Conservation (phyloP, 30 jellyfish, hydroid and myxozoan species). For the Cassiopea xamachana region DNA sequence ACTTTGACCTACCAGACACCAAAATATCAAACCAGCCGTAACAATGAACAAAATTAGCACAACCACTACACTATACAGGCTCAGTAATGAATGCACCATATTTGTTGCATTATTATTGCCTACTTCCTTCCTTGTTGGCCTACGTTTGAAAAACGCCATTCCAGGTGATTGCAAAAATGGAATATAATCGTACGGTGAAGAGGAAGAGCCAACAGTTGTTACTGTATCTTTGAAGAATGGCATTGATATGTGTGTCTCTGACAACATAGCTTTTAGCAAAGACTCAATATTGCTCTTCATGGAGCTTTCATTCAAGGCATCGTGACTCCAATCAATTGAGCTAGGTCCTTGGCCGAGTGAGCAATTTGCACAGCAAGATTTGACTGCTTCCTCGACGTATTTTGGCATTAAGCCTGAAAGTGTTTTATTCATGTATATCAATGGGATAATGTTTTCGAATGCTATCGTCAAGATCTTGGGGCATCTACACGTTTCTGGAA, state of each 20-base stretch:
- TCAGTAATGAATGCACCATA: slow-evolving; percentile 20
- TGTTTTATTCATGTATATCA: slow-evolving; percentile 9
- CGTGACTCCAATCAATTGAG: slow-evolving; percentile 51
- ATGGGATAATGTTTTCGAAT: slow-evolving; percentile 14
- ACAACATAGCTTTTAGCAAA: slow-evolving; percentile 5
- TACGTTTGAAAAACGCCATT: slow-evolving; percentile 44
- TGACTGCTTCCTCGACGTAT: slow-evolving; percentile 17
- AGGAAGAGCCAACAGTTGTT: slow-evolving; percentile 12
- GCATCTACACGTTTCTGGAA: slow-evolving; percentile 54
- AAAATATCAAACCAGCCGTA: slow-evolving; percentile 34
- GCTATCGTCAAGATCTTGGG: slow-evolving; percentile 36
- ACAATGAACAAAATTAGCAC: slow-evolving; percentile 20
- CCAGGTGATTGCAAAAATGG: slow-evolving; percentile 64
- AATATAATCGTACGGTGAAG: slow-evolving; percentile 18
- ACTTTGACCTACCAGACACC: slow-evolving; percentile 33
- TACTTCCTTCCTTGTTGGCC: slow-evolving; percentile 33
- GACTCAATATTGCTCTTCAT: slow-evolving; percentile 18
- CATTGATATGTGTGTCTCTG: slow-evolving; percentile 59
- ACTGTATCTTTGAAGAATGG: slow-evolving; percentile 38
- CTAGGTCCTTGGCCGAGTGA: slow-evolving; percentile 66
- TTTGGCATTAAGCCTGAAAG: slow-evolving; percentile 47
- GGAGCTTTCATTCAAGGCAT: slow-evolving; percentile 26
- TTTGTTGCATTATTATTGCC: slow-evolving; percentile 26
- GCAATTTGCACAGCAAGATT: slow-evolving; percentile 56
- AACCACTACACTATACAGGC: slow-evolving; percentile 12